Conservation (phyloP, 2,888 invertebrate genomes). For the Andricus quercusramuli region DNA sequence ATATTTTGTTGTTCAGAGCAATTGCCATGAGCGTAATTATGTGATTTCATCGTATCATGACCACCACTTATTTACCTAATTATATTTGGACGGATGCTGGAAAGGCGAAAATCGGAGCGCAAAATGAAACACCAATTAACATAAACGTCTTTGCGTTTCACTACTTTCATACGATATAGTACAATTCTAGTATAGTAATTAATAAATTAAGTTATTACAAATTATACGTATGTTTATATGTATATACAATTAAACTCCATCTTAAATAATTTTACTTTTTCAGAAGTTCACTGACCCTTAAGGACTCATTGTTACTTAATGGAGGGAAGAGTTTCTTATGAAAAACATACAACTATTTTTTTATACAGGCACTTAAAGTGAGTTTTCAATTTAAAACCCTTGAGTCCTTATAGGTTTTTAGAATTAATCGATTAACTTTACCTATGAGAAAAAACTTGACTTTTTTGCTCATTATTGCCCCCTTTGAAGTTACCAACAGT, state of each 20-base stretch:
- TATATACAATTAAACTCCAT: slow-evolving; percentile 17
- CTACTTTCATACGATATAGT: slow-evolving; percentile 5
- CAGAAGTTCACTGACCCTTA: neutral
- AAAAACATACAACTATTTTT: neutral
- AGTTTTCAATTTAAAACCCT: neutral
- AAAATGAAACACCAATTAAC: slow-evolving; percentile 18
- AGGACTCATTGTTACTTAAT: neutral
- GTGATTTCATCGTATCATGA: neutral
- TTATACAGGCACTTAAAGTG: neutral
- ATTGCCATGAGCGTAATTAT: neutral
- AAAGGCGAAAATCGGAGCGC: slow-evolving; percentile 33
- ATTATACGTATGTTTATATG: slow-evolving; percentile 29
- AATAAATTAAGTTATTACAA: slow-evolving; percentile 35
- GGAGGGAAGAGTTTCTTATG: neutral
- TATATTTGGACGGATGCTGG: slow-evolving; percentile 34
- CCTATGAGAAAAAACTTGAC: neutral
- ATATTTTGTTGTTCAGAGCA: neutral
- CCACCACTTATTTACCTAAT: neutral
- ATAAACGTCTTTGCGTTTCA: slow-evolving; percentile 14
- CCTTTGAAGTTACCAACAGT: neutral
- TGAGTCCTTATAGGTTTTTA: neutral
- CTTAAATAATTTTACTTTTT: neutral
- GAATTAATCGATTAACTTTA: neutral
- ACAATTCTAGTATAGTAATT: slow-evolving; percentile 15
- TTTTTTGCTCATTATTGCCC: neutral